Evolutionary conservation across 2,113 vertebrate genomes (phyloP).

Genomic region (Ageneiosus marmoratus): DNA sequence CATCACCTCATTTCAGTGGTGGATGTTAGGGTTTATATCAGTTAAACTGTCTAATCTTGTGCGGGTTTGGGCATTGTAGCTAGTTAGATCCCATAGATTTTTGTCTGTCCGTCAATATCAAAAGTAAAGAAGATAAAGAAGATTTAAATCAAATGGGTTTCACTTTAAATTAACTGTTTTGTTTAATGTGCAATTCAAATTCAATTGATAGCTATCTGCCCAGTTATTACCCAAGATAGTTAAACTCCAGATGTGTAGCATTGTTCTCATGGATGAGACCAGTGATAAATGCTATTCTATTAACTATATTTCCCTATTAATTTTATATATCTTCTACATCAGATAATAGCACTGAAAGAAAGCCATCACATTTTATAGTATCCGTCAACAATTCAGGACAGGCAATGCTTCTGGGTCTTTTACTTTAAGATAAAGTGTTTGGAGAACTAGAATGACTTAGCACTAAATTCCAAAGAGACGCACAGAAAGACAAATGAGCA

Average conservation of each 20-base stretch:
- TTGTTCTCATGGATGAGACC: background rate
- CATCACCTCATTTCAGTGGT: background rate
- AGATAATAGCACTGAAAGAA: background rate
- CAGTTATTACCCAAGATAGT: background rate
- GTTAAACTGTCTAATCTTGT: background rate
- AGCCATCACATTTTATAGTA: background rate
- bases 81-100: background rate
- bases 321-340: background rate
- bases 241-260: background rate
- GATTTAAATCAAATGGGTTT: background rate
- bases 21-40: background rate
- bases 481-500: background rate
- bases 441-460: background rate
- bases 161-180: background rate
- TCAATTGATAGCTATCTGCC: background rate
- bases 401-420: background rate
- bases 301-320: background rate
- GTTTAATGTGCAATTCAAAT: background rate
- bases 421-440: background rate
- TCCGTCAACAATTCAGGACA: background rate
- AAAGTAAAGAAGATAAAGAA: too few species aligned
- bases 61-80: background rate
- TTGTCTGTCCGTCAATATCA: too few species aligned
- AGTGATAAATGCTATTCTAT: background rate
- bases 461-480: background rate